Evolutionary conservation across 1,140 invertebrate species (phyloP).

Genomic region (Camponotus pennsylvanicus): DNA sequence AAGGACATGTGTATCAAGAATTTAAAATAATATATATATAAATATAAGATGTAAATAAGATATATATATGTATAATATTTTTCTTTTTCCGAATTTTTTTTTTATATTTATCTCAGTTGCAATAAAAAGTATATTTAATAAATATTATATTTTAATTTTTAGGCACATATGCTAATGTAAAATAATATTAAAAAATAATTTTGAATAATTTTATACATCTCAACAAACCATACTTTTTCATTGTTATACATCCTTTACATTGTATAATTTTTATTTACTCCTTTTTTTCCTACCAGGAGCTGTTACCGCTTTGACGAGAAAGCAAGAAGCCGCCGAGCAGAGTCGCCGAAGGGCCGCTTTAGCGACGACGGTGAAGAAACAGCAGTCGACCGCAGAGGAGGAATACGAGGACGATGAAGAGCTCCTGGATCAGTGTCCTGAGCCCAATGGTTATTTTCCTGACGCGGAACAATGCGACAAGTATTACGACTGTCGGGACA

Average conservation of each 20-base stretch:
- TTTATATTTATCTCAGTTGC: too few relatives aligned
- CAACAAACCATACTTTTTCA: background rate
- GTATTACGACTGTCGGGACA: constrained; percentile 94
- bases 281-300: constrained; percentile 66
- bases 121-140: background rate
- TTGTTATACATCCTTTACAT: background rate
- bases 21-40: background rate
- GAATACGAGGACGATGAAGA: constrained; percentile 78
- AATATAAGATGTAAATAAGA: too few relatives aligned
- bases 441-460: constrained; percentile 94
- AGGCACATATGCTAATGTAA: background rate
- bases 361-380: constrained; percentile 64
- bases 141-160: background rate
- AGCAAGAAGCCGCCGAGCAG: constrained; percentile 82
- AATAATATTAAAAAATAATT: background rate
- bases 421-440: constrained; percentile 90
- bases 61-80: too few relatives aligned
- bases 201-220: too few relatives aligned
- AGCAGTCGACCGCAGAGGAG: constrained; percentile 51
- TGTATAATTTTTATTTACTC: background rate
- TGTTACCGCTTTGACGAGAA: constrained; percentile 79
- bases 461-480: constrained; percentile 96
- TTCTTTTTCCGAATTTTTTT: too few relatives aligned
- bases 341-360: constrained; percentile 77
- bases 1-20: background rate